These are phyloP conservation scores for Antheraea yamamai DNA, from an alignment of 2,888 invertebrate genomes.

Conservation along the genomic window DNA sequence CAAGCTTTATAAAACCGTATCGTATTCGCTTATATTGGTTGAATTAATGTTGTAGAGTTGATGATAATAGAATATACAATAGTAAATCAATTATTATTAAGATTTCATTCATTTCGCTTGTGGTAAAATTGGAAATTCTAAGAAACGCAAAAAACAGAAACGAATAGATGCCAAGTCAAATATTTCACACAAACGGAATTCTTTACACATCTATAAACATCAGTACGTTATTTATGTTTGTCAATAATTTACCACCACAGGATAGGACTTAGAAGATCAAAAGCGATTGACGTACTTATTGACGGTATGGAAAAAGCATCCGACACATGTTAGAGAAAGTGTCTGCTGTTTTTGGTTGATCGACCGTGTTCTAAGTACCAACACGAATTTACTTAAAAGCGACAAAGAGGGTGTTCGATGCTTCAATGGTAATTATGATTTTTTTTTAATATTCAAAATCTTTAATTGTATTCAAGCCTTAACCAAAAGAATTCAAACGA, in stretches of 20 bases:
- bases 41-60: neutral
- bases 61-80: neutral
- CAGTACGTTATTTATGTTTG: neutral
- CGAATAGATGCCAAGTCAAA: neutral
- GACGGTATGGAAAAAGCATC: neutral
- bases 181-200: neutral
- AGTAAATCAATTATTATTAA: neutral
- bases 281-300: neutral
- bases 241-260: neutral
- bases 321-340: neutral
- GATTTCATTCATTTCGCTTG: neutral
- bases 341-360: neutral
- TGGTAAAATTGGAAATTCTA: neutral
- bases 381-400: neutral
- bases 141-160: conserved; percentile 2
- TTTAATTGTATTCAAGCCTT: too few species aligned
- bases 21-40: neutral
- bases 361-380: too few species aligned
- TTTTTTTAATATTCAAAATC: too few species aligned
- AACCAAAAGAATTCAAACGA: too few species aligned
- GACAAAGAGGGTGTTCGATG: too few species aligned
- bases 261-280: neutral
- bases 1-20: conserved; percentile 6
- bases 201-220: neutral
- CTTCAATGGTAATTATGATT: too few species aligned